phyloP scores from a whole-genome alignment of 2,888 invertebrate species.

The Iselma pallidipennis region DNA sequence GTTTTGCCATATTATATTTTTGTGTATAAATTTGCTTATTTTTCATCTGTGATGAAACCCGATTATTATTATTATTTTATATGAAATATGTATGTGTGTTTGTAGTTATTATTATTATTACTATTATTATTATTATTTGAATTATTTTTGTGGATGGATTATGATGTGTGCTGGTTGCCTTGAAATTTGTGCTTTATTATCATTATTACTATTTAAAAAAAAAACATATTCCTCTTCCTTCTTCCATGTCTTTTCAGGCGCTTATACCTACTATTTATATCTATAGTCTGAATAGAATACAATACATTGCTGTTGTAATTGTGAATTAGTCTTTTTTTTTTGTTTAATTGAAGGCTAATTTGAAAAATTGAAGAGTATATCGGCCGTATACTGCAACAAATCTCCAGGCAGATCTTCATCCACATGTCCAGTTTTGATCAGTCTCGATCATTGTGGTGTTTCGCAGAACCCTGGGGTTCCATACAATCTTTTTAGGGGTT shows the following conservation, averaged over 20 bases:
- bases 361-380: too few species aligned
- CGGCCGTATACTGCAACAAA: too few species aligned
- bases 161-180: not conserved
- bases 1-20: constrained; percentile 38
- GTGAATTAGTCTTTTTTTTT: not conserved
- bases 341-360: too few species aligned
- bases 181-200: not conserved
- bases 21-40: constrained; percentile 36
- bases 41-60: constrained; percentile 40
- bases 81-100: too few species aligned
- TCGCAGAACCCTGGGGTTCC: too few species aligned
- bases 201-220: not conserved
- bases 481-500: too few species aligned
- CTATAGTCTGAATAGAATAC: too few species aligned
- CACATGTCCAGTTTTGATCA: too few species aligned
- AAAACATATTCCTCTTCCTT: not conserved
- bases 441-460: too few species aligned
- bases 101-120: not conserved
- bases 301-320: not conserved
- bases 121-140: not conserved
- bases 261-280: too few species aligned
- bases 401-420: too few species aligned
- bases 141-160: not conserved
- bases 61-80: constrained; percentile 21
- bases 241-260: not conserved